Conservation (phyloP, 2,113 vertebrate genomes). For the Caretta caretta region DNA sequence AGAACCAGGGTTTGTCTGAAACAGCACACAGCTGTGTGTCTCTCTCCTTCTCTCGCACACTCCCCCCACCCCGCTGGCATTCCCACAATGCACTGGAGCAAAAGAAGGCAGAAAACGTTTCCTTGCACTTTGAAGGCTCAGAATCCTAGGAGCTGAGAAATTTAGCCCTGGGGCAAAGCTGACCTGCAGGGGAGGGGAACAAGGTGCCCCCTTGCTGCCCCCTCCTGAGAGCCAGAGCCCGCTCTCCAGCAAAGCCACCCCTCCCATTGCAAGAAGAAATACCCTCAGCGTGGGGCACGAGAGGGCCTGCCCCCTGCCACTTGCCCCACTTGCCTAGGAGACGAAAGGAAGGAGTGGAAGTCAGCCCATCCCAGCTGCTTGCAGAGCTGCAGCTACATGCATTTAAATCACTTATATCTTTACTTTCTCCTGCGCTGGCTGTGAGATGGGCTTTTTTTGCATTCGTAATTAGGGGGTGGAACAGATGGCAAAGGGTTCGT, state of each 20-base stretch:
- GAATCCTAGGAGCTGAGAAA: neutral
- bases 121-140: conserved; percentile 22
- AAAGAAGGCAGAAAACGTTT: conserved; percentile 6
- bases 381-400: conserved; percentile 71
- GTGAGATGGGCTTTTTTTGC: conserved; percentile 79
- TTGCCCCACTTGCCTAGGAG: conserved; percentile 23
- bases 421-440: conserved; percentile 78
- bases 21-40: neutral
- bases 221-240: neutral
- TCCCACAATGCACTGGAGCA: conserved; percentile 24
- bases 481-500: conserved; percentile 85
- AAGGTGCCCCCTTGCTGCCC: neutral
- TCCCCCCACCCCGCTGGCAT: neutral
- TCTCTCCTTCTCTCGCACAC: neutral
- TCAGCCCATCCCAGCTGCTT: conserved; percentile 71
- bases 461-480: conserved; percentile 86
- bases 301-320: neutral
- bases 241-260: rapidly evolving
- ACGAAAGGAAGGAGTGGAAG: conserved; percentile 4
- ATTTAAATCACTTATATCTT: conserved; percentile 84
- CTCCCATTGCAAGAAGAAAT: neutral
- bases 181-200: conserved; percentile 27
- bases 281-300: neutral
- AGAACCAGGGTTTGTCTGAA: conserved; percentile 3
- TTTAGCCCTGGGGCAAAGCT: conserved; percentile 61